phyloP scores from a whole-genome alignment of 2,888 invertebrate species.

The Lithophane socia region DNA sequence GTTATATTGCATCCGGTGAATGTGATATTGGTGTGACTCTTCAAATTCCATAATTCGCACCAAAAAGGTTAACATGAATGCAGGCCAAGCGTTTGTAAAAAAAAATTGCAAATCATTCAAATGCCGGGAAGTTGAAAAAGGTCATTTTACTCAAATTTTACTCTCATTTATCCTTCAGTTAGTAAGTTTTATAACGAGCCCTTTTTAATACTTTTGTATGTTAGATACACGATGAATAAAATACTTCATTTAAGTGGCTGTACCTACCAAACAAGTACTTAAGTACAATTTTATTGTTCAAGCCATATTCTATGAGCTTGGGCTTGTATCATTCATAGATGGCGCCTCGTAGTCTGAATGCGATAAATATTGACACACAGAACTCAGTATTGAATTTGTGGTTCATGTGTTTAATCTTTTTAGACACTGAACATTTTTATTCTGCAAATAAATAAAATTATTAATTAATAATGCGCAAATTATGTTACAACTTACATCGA shows the following conservation, averaged over 20 bases:
- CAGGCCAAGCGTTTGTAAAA: conserved; percentile 11
- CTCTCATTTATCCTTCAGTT: background rate
- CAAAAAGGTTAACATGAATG: conserved; percentile 22
- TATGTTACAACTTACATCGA: background rate
- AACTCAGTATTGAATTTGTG: background rate
- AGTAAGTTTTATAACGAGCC: conserved; percentile 6
- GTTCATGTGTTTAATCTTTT: background rate
- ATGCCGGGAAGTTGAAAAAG: conserved; percentile 35
- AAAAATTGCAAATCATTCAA: conserved; percentile 48
- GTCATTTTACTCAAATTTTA: conserved; percentile 3
- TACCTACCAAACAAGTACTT: no score
- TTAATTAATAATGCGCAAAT: background rate
- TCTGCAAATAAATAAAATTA: background rate
- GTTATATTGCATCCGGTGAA: conserved; percentile 78
- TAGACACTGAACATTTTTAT: background rate
- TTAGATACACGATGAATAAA: background rate
- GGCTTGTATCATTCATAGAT: background rate
- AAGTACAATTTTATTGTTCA: conserved; percentile 8
- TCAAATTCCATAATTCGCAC: conserved; percentile 69
- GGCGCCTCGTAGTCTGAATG: conserved; percentile 16
- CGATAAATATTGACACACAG: background rate
- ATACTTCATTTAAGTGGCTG: background rate
- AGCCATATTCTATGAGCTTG: background rate
- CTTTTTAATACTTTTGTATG: conserved; percentile 6
- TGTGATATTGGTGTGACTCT: conserved; percentile 77